A percentile compares a stretch with the other conserved stretches of the same genome.
Evolutionary conservation across 2,888 invertebrate species (phyloP).

Genomic region (Mechanitis messenoides): DNA sequence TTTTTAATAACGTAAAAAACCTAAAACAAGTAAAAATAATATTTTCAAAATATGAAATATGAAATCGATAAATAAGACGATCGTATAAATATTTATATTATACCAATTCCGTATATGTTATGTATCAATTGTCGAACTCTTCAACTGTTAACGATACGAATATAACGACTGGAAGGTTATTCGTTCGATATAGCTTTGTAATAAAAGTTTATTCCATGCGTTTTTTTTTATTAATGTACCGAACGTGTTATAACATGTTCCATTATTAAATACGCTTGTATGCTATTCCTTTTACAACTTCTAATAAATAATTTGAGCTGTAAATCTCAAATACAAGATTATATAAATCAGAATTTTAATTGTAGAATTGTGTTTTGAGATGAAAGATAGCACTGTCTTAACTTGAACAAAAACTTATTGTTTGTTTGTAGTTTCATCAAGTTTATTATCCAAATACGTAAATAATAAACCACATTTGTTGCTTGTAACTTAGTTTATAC

Average conservation of each 20-base stretch:
- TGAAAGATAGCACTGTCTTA: too few species aligned
- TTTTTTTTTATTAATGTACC: constrained; percentile 3
- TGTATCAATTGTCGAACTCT: constrained; percentile 10
- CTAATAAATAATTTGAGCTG: too few species aligned
- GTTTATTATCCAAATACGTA: too few species aligned
- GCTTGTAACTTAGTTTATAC: too few species aligned
- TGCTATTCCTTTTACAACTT: not conserved
- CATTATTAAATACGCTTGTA: not conserved
- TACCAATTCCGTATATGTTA: constrained; percentile 2
- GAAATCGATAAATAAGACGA: not conserved
- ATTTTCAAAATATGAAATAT: not conserved
- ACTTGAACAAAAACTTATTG: too few species aligned
- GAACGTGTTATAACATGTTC: not conserved
- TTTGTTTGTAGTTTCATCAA: too few species aligned
- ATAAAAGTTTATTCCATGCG: constrained; percentile 1
- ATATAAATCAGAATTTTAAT: too few species aligned
- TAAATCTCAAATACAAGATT: too few species aligned
- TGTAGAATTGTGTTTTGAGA: too few species aligned
- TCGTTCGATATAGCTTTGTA: not conserved
- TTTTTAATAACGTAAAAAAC: not conserved
- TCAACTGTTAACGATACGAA: constrained; percentile 1
- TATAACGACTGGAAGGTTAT: constrained; percentile 1
- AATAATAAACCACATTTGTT: too few species aligned
- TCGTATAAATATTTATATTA: constrained; percentile 1
- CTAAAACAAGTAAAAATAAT: not conserved